Percentiles rank a stretch among this genome's conserved stretches.
These are phyloP conservation scores for Piaya cayana DNA, from an alignment of 2,113 vertebrate genomes.

Conservation along the genomic window DNA sequence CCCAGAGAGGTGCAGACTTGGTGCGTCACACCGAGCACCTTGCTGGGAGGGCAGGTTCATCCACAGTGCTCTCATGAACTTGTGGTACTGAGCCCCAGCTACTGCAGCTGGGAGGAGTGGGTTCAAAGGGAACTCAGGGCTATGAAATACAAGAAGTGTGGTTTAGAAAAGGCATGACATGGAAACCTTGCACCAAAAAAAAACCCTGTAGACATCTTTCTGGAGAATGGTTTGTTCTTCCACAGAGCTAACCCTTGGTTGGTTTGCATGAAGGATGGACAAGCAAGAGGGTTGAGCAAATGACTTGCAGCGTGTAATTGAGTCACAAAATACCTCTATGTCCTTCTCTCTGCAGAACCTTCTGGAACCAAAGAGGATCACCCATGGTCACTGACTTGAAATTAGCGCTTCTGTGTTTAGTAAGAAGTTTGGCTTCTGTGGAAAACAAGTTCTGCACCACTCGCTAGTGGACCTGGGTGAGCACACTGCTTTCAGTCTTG, in stretches of 20 bases:
- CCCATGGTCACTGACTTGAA: background rate
- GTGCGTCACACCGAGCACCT: background rate
- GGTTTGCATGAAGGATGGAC: background rate
- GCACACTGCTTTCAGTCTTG: background rate
- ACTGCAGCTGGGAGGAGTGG: background rate
- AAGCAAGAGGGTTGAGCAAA: background rate
- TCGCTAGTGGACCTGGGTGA: background rate
- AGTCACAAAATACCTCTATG: background rate
- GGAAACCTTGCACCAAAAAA: background rate
- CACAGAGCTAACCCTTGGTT: background rate
- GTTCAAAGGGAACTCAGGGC: background rate
- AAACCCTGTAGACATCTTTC: background rate
- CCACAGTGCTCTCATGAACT: background rate
- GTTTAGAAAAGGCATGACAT: background rate
- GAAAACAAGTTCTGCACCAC: background rate
- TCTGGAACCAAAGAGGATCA: background rate
- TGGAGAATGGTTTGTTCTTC: background rate
- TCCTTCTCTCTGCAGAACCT: background rate
- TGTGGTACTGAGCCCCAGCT: background rate
- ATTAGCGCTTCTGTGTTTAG: background rate
- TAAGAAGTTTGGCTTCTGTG: background rate
- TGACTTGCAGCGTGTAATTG: background rate
- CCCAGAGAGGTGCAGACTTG: background rate
- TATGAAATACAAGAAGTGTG: background rate
- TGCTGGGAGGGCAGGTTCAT: background rate